phyloP scores from a whole-genome alignment of 2,797 vertebrate species.

The Mionectes olivaceus region DNA sequence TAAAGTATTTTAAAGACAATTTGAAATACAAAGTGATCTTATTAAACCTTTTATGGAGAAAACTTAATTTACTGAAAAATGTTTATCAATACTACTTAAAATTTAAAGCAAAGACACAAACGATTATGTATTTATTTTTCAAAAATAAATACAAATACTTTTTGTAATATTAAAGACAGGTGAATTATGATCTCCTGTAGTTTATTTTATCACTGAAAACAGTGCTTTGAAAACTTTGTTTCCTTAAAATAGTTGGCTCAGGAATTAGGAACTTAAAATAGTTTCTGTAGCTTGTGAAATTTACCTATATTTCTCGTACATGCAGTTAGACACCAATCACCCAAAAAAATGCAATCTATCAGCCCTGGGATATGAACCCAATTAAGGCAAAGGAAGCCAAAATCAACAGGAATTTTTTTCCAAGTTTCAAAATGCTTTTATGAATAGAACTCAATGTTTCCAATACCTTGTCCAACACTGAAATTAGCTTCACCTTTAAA shows the following conservation, averaged over 20 bases:
- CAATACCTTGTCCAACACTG: not conserved
- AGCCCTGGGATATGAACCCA: not conserved
- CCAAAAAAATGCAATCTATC: not conserved
- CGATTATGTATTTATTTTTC: not conserved
- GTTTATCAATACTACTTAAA: not conserved
- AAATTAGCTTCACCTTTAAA: not conserved
- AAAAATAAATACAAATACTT: not conserved
- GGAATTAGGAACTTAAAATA: not conserved
- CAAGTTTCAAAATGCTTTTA: not conserved
- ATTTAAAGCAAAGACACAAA: not conserved
- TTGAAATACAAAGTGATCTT: not conserved
- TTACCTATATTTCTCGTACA: not conserved
- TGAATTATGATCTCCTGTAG: not conserved
- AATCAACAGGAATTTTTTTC: not conserved
- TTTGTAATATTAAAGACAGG: not conserved
- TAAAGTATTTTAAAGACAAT: not conserved
- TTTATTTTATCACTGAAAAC: not conserved
- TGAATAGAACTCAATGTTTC: not conserved
- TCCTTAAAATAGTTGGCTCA: not conserved
- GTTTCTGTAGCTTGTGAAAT: not conserved
- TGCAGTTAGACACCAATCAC: not conserved
- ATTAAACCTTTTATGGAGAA: not conserved
- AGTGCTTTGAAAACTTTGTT: not conserved
- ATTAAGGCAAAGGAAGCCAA: not conserved
- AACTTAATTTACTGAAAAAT: not conserved